Percentiles rank a stretch among this genome's conserved stretches.
phyloP scores from a whole-genome alignment of 2,797 vertebrate genomes.

The Heterohyrax brucei region DNA sequence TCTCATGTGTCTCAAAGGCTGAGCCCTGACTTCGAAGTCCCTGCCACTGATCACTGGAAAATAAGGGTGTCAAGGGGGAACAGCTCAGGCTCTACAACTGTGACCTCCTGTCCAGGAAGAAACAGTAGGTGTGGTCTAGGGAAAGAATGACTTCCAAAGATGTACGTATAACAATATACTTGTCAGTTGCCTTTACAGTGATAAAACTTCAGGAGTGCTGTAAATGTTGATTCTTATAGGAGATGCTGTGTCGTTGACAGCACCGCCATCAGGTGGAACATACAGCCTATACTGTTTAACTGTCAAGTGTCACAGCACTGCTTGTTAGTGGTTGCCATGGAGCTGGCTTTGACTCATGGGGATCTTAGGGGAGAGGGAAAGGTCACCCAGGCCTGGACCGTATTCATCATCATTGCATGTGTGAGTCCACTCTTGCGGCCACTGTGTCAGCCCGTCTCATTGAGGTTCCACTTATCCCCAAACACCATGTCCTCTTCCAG shows the following conservation, averaged over 20 bases:
- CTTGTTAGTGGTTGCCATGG: not conserved
- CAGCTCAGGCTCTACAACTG: not conserved
- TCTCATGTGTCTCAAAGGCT: not conserved
- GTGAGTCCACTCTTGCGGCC: not conserved
- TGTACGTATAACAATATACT: accelerated
- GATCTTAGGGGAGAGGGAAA: not conserved
- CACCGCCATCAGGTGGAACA: accelerated
- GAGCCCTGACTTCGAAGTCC: not conserved
- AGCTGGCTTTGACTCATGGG: not conserved
- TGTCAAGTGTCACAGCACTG: not conserved
- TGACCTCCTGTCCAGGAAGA: not conserved
- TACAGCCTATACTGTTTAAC: accelerated
- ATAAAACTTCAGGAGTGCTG: accelerated
- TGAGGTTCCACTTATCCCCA: not conserved
- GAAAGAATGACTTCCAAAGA: not conserved
- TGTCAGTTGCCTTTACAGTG: not conserved
- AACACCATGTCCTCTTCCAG: too few relatives aligned
- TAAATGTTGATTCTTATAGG: not conserved
- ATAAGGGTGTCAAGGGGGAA: not conserved
- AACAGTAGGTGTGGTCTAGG: not conserved
- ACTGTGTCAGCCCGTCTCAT: too few relatives aligned
- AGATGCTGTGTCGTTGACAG: not conserved
- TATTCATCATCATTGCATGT: not conserved
- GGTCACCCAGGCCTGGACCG: too few relatives aligned
- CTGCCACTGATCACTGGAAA: not conserved